Base-by-base conservation (phyloP, 2,888 invertebrate genomes). In the Synergus laeviventris region DNA sequence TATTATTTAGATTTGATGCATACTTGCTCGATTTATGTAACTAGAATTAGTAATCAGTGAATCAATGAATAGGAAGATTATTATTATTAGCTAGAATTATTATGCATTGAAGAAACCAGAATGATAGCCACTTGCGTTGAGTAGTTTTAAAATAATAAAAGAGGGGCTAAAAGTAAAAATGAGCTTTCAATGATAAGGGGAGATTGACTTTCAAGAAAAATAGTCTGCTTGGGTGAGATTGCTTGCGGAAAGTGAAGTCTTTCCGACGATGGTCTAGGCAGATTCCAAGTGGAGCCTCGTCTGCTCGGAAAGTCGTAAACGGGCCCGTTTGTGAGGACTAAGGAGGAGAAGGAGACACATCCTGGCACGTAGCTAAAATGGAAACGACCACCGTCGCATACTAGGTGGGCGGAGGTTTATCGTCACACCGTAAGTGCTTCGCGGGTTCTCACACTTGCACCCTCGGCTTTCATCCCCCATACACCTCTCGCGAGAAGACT, bases 251-350 rank as follows among this genome's bases (percentile, higher is more conserved):
- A 70, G 70, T 49, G 49, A 31, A 70, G 70, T 70, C 73, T 70
- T 59, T 49, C 62, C 54, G 62, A 31, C 62, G 64, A 24, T 59
- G 64, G 74, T 59, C 66, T 45, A 66, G 66, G 61, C 36, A 54
- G 74, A 66, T 76, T 75, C 76, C 39, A 74, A 76, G 54, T 76
- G 73, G 62, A 78, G 64, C 75, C 74, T 42, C 61, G 81, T 81
- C 80, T 79, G 81, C 81, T 84, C 82, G 83, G 81, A 82, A 79
- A 84, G 84, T 86, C 86, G 85, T 87, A 87, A 88, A 86, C 81
- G 84, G 75, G 80, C 82, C 76, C 81, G 83, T 78, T 81, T 74
- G 78, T 54, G 74, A 79, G 70, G 76, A 74, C 66, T 64, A 61
- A 76, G 70, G 74, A 42, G 60, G 31, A 73, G 36, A 73, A 70